Evolutionary conservation across 2,888 invertebrate genomes (phyloP), one percentile per base, ranked within the genome.

Genomic region (Tiphia femorata): DNA sequence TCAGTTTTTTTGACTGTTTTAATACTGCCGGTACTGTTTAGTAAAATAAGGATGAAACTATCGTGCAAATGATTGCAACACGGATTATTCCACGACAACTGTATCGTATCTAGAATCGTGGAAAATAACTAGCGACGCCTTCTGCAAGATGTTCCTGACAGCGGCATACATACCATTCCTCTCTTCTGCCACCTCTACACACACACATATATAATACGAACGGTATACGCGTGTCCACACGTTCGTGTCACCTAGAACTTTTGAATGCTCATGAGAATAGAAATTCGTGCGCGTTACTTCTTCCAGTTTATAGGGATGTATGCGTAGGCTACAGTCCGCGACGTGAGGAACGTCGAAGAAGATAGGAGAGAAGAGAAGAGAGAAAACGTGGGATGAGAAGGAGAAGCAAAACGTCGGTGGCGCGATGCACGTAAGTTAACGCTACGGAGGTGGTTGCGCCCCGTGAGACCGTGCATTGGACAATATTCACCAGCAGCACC

Each of bases 241-340:
- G 33, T n/a, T 33, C n/a, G n/a, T 17, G 20, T 38, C 27, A 17
- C 23, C 30, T 38, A 23, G 33, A 64, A 65, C 53, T 70, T 53
- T 61, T 51, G 53, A 65, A 64, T 58, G 51, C 56, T 49, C 61
- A 3, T 21, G 64, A 57, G 62, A 33, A 56, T 49, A 46, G 63
- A 62, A 64, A 71, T 62, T 47, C n/a, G n/a, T 56, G 43, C 54
- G 49, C 46, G 46, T 43, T 59, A 62, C 50, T 56, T 51, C 64
- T 57, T 60, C 53, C 48, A 61, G 56, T 67, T 72, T 53, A 50
- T 17, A 21, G n/a, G 42, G 56, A 59, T 38, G 37, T 61, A 49
- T 47, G 46, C 52, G 19, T 12, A 35, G 29, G 17, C 14, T 25
- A 38, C 37, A 30, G 19, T 35, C 33, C 23, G 16, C 43, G 27